Percentiles rank a stretch among this genome's conserved stretches.
Conservation (phyloP, 2,888 invertebrate genomes). For the Andrena bicolor region DNA sequence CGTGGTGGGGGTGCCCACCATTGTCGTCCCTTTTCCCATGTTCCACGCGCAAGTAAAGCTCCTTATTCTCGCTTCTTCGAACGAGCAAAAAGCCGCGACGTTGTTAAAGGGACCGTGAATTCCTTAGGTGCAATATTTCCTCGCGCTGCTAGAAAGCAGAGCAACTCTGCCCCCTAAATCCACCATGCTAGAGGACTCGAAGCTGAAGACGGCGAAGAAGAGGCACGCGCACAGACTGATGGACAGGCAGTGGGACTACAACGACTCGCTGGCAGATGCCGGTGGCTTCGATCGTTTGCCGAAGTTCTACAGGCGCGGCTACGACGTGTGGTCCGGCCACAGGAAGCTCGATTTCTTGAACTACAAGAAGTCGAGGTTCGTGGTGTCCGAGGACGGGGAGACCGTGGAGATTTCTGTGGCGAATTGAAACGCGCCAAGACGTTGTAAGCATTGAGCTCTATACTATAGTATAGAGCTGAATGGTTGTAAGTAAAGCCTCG, state of each 20-base stretch:
- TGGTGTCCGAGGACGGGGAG: conserved; percentile 72
- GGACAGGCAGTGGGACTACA: conserved; percentile 85
- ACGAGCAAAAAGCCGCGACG: neutral
- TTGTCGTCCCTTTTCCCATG: conserved; percentile 89
- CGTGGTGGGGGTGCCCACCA: conserved; percentile 90
- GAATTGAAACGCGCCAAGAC: neutral
- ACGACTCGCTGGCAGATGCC: conserved; percentile 83
- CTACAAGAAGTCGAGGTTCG: conserved; percentile 75
- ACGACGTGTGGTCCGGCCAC: conserved; percentile 64
- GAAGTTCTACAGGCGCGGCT: conserved; percentile 78
- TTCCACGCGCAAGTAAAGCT: conserved; percentile 90
- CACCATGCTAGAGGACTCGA: conserved; percentile 88
- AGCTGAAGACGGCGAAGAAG: conserved; percentile 85
- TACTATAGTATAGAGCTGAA: no score
- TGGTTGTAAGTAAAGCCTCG: neutral
- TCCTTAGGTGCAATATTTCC: conserved; percentile 87
- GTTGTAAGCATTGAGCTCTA: no score
- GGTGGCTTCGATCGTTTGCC: conserved; percentile 82
- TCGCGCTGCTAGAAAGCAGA: conserved; percentile 87
- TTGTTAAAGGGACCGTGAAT: neutral
- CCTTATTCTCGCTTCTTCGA: conserved; percentile 6
- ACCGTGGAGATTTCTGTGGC: conserved; percentile 37
- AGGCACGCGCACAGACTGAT: conserved; percentile 84
- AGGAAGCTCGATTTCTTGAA: conserved; percentile 64
- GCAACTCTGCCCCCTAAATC: conserved; percentile 88